Evolutionary conservation across 23 tunicate species (phyloP).

Genomic region (Trididemnum nubilum): DNA sequence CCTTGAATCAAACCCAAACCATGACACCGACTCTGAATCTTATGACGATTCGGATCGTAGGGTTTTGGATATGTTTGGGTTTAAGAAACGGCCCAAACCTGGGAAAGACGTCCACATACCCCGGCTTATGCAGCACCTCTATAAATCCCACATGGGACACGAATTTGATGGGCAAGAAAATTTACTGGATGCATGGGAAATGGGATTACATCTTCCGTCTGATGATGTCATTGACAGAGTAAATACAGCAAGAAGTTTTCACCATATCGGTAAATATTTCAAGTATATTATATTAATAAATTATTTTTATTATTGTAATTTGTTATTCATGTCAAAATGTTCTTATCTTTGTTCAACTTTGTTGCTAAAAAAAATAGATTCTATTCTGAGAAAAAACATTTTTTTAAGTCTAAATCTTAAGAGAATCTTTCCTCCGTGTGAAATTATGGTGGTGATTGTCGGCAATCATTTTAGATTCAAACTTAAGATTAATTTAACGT

Average conservation of each 20-base stretch:
- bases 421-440: too few species aligned
- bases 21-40: not conserved
- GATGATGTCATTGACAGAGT: slow-evolving; percentile 55
- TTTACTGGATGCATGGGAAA: slow-evolving; percentile 57
- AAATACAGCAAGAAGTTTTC: slow-evolving; percentile 87
- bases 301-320: not conserved
- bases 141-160: slow-evolving; percentile 91
- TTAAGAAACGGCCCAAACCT: slow-evolving; percentile 74
- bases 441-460: too few species aligned
- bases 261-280: slow-evolving; percentile 74
- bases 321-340: too few species aligned
- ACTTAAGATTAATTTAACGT: too few species aligned
- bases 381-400: too few species aligned
- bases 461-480: too few species aligned
- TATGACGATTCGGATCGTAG: slow-evolving; percentile 59
- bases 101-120: slow-evolving; percentile 49
- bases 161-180: slow-evolving; percentile 41
- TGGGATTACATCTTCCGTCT: slow-evolving; percentile 75
- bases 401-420: too few species aligned
- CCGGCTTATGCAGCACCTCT: slow-evolving; percentile 87
- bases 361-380: too few species aligned
- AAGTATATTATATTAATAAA: not conserved
- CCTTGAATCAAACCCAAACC: not conserved
- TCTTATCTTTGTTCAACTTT: too few species aligned
- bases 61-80: slow-evolving; percentile 75